Evolutionary conservation across 2,113 vertebrate species (phyloP), one percentile per base, ranked within the genome.

Genomic region (Cebidichthys violaceus): DNA sequence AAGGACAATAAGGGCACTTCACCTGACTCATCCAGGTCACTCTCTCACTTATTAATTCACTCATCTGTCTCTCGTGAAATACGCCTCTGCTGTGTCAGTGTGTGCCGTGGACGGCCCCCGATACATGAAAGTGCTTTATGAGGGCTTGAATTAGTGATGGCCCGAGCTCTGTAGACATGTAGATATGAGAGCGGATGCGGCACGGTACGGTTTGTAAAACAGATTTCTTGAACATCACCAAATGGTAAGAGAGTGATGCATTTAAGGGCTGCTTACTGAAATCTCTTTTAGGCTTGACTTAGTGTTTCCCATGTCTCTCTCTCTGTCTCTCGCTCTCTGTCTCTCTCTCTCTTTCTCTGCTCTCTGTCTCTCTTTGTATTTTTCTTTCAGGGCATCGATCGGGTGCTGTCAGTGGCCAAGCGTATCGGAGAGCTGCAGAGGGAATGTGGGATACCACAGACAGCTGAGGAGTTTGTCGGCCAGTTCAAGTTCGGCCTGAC

Each of bases 401-500:
- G 92, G n/a, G 96, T 98, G 75, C 90, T 89, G 52, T 89, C 93
- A 0, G 96, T 97, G 75, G 97, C 97, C 17, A 86, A 94, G 89
- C 90, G 96, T 1, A 96, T 98, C 4, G 97, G 96, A 11, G 94
- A 96, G 52, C 94, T 97, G 75, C 97, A 98, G 92, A 92, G 88
- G 73, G 95, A 97, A 4, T 97, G 96, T 82, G 96, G 95, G 47
- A 92, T 98, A 70, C 81, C 90, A 1, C 96, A 98, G 93, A 95
- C 96, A 0, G 94, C 95, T 4, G 96, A 98, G 84, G 97, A 98
- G 59, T 98, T 96, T 76, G 96, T 98, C 20, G 95, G 94, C n/a
- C 96, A 98, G 93, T 95, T 97, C 85, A 97, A 97, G 85, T 98
- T 98, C n/a, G 97, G 97, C 31, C 95, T 98, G 92, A 96, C 96